phyloP scores from a whole-genome alignment of 2,888 invertebrate genomes.

The Coelopa pilipes region DNA sequence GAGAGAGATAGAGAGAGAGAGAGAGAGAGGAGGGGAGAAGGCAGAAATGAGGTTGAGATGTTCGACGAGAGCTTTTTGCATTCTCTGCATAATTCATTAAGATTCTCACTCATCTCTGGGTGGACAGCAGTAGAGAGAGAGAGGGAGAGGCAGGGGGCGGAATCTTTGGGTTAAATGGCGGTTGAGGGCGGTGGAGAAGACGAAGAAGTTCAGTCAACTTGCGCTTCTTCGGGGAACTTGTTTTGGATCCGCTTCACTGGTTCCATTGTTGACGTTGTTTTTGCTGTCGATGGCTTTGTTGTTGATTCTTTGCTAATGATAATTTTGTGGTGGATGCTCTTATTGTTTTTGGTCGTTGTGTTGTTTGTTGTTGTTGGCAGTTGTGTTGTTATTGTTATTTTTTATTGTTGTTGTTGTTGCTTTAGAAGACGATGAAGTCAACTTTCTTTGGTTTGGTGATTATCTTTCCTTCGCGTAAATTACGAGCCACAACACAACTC shows the following conservation, averaged over 20 bases:
- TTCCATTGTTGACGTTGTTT: not conserved
- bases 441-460: not conserved
- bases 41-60: too few species aligned
- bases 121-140: not conserved
- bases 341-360: too few species aligned
- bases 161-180: too few species aligned
- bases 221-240: too few species aligned
- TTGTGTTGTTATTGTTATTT: too few species aligned
- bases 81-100: conserved; percentile 27
- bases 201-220: not conserved
- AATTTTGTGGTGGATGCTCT: not conserved
- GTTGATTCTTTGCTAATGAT: not conserved
- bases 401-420: not conserved
- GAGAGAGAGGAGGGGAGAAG: not conserved
- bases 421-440: not conserved
- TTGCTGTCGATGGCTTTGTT: conserved; percentile 6
- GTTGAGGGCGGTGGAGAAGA: not conserved
- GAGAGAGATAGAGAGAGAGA: not conserved
- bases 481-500: not conserved
- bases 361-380: too few species aligned
- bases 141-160: not conserved
- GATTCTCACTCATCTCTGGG: not conserved
- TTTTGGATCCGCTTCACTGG: too few species aligned
- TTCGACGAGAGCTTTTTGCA: not conserved
- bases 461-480: not conserved